phyloP scores from a whole-genome alignment of 2,797 vertebrate genomes.

The Chelonia mydas region DNA sequence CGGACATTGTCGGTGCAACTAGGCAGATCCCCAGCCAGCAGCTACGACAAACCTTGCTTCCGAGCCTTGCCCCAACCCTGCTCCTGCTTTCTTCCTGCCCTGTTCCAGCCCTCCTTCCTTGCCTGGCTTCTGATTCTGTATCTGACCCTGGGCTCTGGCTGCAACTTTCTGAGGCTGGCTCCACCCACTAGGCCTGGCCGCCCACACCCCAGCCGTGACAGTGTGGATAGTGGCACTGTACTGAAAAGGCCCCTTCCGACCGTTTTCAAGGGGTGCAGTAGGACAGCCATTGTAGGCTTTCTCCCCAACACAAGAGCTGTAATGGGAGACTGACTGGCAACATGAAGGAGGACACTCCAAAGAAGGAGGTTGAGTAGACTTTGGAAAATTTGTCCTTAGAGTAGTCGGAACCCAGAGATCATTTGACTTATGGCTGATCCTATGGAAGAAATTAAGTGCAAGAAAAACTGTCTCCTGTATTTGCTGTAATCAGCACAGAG shows the following conservation, averaged over 20 bases:
- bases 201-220: neutral
- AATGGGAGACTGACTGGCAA: neutral
- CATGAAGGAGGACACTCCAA: neutral
- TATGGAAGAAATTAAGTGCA: neutral
- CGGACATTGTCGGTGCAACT: neutral
- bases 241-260: neutral
- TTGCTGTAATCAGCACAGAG: neutral
- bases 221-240: neutral
- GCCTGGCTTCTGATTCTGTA: neutral
- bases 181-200: neutral
- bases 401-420: neutral
- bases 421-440: neutral
- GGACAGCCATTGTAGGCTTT: neutral
- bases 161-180: neutral
- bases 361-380: neutral
- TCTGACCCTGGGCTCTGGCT: neutral
- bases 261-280: neutral
- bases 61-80: neutral
- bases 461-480: neutral
- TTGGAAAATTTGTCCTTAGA: neutral
- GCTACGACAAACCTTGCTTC: neutral
- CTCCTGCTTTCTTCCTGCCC: neutral
- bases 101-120: neutral
- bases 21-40: neutral
- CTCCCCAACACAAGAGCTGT: neutral